Base-by-base conservation (phyloP, 2,113 vertebrate species). In the Steatornis caripensis region DNA sequence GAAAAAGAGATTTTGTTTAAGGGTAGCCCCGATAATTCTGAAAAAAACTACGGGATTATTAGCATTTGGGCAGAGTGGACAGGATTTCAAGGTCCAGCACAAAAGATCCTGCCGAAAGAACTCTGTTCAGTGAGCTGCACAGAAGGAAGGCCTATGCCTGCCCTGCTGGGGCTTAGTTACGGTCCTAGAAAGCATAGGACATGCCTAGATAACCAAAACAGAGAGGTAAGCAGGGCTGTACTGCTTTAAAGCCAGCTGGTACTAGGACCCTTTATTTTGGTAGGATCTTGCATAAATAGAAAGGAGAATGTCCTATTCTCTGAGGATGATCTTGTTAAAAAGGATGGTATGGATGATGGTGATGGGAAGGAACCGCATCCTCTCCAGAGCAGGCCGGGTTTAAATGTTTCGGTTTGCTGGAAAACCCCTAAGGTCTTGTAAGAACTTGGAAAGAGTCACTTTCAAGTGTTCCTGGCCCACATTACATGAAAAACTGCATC, bases 1-100 rank as follows among this genome's bases (percentile, higher is more conserved):
- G 78, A 92, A 96, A 96, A 96, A 93, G 95, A 90, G 94, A 97
- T 96, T 95, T 87, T 97, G 94, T 97, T 92, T 91, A 95, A 93
- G 95, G 87, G 87, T 81, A 89, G 85, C 74, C 66, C 70, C 8
- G 4, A 60, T 68, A 89, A 85, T 57, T 80, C 86, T 84, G 86
- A 81, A 84, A 82, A 92, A 43, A 77, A 64, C 61, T 70, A 79
- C 49, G 58, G 81, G 62, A 84, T 93, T 94, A 76, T 89, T 89
- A 94, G n/a, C 70, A 85, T 89, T 94, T 89, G 65, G 66, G 84
- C 89, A 85, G 77, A 93, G 61, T 45, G 61, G 57, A 93, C 36
- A 69, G 74, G 61, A 87, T 96, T 94, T 93, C 87, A 85, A 78
- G 69, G 69, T 71, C 70, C 29, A 61, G 61, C 69, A 96, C 89